Percentiles rank a stretch among this genome's conserved stretches.
Conservation (phyloP, 2,113 vertebrate species). For the Capreolus pygargus region DNA sequence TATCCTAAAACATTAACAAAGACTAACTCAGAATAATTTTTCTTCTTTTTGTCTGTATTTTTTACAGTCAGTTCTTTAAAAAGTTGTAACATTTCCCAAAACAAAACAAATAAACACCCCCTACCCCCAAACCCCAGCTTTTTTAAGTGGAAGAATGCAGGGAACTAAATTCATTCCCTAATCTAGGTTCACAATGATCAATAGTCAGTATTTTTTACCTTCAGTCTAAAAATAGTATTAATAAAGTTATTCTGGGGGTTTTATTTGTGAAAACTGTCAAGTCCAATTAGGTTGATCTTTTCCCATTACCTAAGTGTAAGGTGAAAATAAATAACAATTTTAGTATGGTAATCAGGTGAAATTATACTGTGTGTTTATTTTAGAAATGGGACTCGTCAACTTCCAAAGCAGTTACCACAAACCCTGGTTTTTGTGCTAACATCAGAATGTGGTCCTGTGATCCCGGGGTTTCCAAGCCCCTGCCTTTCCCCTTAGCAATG, state of each 20-base stretch:
- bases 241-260: constrained; percentile 29
- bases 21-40: constrained; percentile 6
- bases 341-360: neutral
- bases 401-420: neutral
- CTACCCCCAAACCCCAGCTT: neutral
- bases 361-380: constrained; percentile 39
- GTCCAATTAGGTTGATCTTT: constrained; percentile 44
- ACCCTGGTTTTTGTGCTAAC: neutral
- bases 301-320: constrained; percentile 26
- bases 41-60: neutral
- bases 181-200: neutral
- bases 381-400: neutral
- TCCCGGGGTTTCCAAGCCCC: neutral
- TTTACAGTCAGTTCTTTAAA: neutral
- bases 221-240: neutral
- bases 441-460: neutral
- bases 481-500: neutral
- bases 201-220: neutral
- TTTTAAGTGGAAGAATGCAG: neutral
- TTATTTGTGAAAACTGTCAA: constrained; percentile 40
- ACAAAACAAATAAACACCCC: neutral
- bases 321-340: constrained; percentile 2
- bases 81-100: neutral
- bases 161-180: neutral
- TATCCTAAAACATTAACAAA: neutral